phyloP scores from a whole-genome alignment of 2,797 vertebrate species.

The Tinamus major region DNA sequence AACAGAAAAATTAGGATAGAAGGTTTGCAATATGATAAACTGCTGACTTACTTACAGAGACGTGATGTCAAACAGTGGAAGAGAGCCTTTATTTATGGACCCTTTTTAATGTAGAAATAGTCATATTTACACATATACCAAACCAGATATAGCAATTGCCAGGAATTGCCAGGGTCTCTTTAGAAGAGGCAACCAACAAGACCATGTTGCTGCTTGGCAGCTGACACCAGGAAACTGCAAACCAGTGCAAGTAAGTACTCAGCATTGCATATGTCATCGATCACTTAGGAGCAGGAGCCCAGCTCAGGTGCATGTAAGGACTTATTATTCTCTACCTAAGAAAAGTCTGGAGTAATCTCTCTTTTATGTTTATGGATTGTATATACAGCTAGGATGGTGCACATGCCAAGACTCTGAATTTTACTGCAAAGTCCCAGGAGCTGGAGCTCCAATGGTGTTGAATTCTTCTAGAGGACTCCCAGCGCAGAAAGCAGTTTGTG shows the following conservation, averaged over 20 bases:
- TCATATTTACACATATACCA: not conserved
- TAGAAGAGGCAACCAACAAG: not conserved
- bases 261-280: not conserved
- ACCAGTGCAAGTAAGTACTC: not conserved
- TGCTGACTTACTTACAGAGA: not conserved
- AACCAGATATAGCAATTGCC: not conserved
- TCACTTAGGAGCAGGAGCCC: not conserved
- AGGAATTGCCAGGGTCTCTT: not conserved
- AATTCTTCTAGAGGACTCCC: not conserved
- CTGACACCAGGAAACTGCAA: not conserved
- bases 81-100: not conserved
- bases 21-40: not conserved
- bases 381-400: not conserved
- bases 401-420: not conserved
- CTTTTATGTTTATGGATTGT: not conserved
- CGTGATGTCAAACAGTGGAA: not conserved
- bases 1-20: slow-evolving; percentile 1
- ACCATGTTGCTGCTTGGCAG: not conserved
- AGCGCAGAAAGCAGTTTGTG: not conserved
- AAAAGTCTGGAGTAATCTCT: not conserved
- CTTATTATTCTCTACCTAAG: not conserved
- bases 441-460: not conserved
- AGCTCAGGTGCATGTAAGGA: not conserved
- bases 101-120: not conserved
- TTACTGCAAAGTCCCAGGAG: not conserved